Evolutionary conservation across 1,140 invertebrate genomes (phyloP).

Genomic region (Drosophila leontia): DNA sequence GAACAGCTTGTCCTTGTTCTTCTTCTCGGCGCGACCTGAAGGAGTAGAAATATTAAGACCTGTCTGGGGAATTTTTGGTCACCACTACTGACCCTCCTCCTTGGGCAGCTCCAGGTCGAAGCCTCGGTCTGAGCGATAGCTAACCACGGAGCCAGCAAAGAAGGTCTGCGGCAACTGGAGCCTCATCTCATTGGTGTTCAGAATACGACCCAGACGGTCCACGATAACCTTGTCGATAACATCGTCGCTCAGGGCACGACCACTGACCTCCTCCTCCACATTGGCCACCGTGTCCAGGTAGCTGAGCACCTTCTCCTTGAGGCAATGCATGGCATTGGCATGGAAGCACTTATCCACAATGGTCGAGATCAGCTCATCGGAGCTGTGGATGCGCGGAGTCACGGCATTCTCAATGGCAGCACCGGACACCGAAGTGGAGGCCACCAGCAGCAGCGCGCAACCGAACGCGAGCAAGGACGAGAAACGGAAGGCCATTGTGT

Average conservation of each 20-base stretch:
- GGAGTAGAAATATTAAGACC: not conserved
- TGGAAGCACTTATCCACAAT: constrained; percentile 90
- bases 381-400: constrained; percentile 86
- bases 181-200: constrained; percentile 90
- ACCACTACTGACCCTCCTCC: constrained; percentile 84
- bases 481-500: constrained; percentile 77
- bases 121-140: constrained; percentile 89
- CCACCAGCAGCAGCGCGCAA: constrained; percentile 80
- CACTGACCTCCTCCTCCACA: constrained; percentile 88
- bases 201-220: constrained; percentile 88
- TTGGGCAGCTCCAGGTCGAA: constrained; percentile 87
- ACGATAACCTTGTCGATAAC: constrained; percentile 91
- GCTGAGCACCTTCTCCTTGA: constrained; percentile 90
- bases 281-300: constrained; percentile 90
- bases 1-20: constrained; percentile 92
- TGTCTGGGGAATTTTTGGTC: constrained; percentile 22
- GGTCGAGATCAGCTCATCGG: constrained; percentile 89
- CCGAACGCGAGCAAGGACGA: constrained; percentile 78
- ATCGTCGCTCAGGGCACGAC: constrained; percentile 86
- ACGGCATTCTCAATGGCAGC: constrained; percentile 86
- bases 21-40: constrained; percentile 82
- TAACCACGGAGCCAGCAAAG: constrained; percentile 89
- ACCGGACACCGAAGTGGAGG: constrained; percentile 84
- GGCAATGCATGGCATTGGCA: constrained; percentile 88
- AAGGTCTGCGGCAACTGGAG: constrained; percentile 90